phyloP scores from a whole-genome alignment of 2,113 vertebrate species.

The Brachirus orientalis region DNA sequence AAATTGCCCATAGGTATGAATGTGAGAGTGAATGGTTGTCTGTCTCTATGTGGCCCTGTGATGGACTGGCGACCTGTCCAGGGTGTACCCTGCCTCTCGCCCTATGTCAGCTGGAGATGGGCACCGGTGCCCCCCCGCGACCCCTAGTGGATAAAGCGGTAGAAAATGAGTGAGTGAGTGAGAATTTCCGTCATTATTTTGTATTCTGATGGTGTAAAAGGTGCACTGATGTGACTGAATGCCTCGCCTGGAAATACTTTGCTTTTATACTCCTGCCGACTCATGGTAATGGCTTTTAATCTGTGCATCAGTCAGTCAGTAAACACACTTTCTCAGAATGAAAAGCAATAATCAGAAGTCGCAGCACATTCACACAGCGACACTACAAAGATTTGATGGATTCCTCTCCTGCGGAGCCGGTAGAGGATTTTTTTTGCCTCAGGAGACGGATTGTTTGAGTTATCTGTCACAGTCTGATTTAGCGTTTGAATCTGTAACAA shows the following conservation, averaged over 20 bases:
- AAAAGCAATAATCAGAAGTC: constrained; percentile 23
- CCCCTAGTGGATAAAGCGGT: too few relatives aligned
- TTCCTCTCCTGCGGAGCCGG: neutral
- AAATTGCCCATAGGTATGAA: too few relatives aligned
- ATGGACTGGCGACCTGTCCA: too few relatives aligned
- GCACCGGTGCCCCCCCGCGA: too few relatives aligned
- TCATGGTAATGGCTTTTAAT: constrained; percentile 71
- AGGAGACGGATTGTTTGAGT: neutral
- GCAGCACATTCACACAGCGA: constrained; percentile 9
- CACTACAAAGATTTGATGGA: neutral
- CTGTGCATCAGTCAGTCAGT: constrained; percentile 58
- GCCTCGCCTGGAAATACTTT: constrained; percentile 38
- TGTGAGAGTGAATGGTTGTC: too few relatives aligned
- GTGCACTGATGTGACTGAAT: constrained; percentile 47
- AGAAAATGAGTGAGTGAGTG: too few relatives aligned
- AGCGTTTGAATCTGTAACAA: neutral
- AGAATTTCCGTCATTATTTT: constrained; percentile 14
- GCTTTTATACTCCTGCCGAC: constrained; percentile 56
- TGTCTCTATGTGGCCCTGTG: too few relatives aligned
- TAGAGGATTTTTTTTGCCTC: neutral
- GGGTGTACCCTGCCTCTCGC: too few relatives aligned
- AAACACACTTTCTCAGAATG: constrained; percentile 53
- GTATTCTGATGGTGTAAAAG: constrained; percentile 7
- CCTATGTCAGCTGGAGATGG: too few relatives aligned
- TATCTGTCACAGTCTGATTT: neutral